Percentiles rank a stretch among this genome's conserved stretches.
These are phyloP conservation scores for Marronus borbonicus DNA, from an alignment of 2,888 invertebrate genomes.

Conservation along the genomic window DNA sequence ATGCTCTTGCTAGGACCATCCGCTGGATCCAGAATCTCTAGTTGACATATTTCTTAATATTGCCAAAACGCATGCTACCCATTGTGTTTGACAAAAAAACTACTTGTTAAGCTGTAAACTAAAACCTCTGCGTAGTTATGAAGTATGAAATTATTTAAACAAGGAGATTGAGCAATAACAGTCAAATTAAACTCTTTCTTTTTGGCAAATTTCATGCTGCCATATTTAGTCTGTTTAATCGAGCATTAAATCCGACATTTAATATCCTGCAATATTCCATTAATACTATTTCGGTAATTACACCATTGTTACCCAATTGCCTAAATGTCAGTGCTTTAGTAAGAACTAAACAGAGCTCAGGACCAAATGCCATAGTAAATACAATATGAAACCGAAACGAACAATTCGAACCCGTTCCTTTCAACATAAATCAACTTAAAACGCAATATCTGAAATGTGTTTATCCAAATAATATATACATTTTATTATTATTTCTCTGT, in stretches of 20 bases:
- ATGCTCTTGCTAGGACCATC: too few relatives aligned
- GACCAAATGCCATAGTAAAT: not conserved
- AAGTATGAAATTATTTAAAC: too few relatives aligned
- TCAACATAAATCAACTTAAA: constrained; percentile 20
- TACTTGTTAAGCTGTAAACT: too few relatives aligned
- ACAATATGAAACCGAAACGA: not conserved
- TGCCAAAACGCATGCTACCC: too few relatives aligned
- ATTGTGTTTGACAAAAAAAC: too few relatives aligned
- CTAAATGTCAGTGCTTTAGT: constrained; percentile 1
- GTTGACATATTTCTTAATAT: too few relatives aligned
- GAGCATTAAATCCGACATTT: not conserved
- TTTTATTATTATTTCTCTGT: constrained; percentile 25
- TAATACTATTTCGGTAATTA: not conserved
- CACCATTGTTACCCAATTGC: not conserved
- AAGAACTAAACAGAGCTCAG: not conserved
- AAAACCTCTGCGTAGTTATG: too few relatives aligned
- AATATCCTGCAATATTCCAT: not conserved
- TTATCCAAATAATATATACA: constrained; percentile 31
- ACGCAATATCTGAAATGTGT: constrained; percentile 32
- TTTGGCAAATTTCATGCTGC: not conserved
- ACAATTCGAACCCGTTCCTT: not conserved
- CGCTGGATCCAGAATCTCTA: too few relatives aligned
- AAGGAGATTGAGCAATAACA: too few relatives aligned
- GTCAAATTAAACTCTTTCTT: too few relatives aligned
- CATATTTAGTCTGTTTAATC: not conserved